These are phyloP conservation scores for Myioborus miniatus DNA, from an alignment of 2,797 vertebrate genomes.

Conservation along the genomic window DNA sequence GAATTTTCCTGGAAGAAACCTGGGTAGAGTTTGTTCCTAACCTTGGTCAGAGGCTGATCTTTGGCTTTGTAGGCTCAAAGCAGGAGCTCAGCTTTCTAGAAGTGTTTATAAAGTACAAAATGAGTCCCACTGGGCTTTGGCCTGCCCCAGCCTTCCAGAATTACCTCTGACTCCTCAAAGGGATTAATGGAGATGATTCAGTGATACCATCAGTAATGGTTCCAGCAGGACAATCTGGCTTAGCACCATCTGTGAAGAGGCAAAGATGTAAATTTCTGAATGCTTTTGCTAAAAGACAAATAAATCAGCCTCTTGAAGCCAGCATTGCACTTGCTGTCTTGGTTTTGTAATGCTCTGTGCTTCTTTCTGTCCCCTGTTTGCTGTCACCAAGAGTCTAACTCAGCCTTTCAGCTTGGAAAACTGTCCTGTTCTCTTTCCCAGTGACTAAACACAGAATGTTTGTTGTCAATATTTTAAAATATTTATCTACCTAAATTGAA, in stretches of 20 bases:
- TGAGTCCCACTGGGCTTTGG: neutral
- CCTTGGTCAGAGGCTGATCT: neutral
- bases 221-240: constrained; percentile 24
- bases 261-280: constrained; percentile 13
- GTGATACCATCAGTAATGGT: neutral
- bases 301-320: constrained; percentile 11
- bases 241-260: constrained; percentile 21
- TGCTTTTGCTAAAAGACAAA: constrained; percentile 14
- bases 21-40: neutral
- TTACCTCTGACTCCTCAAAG: neutral
- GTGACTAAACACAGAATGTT: neutral
- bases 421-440: neutral
- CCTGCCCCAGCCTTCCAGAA: neutral
- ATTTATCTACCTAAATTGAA: neutral
- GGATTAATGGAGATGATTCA: constrained; percentile 24
- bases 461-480: constrained; percentile 14
- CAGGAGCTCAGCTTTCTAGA: constrained; percentile 7
- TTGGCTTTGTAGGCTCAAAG: neutral
- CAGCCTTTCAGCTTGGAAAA: neutral
- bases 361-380: neutral
- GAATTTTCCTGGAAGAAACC: constrained; percentile 7
- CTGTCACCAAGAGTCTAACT: neutral
- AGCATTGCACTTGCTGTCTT: neutral
- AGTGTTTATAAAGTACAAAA: neutral
- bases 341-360: neutral